A percentile compares a stretch with the other conserved stretches of the same genome.
Evolutionary conservation across 2,888 invertebrate genomes (phyloP).

Genomic region (Zygothrica quintamaculata): DNA sequence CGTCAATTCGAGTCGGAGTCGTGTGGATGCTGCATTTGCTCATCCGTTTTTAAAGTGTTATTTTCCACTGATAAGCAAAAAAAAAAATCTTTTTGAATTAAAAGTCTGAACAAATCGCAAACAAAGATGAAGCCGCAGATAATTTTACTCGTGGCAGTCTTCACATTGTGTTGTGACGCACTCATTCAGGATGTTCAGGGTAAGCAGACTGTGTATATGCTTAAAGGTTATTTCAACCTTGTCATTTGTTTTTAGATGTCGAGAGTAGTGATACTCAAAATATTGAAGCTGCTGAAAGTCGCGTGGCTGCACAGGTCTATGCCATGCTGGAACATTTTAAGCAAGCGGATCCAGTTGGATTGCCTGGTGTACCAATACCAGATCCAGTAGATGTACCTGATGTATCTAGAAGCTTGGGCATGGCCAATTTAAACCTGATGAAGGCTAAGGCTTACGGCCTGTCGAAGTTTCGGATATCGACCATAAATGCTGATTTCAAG

Average conservation of each 20-base stretch:
- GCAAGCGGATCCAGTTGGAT: conserved; percentile 90
- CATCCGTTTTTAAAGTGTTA: conserved; percentile 22
- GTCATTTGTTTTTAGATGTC: conserved; percentile 18
- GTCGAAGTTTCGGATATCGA: conserved; percentile 90
- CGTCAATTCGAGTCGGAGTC: conserved; percentile 52
- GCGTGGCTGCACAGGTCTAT: conserved; percentile 89
- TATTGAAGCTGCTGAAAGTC: conserved; percentile 86
- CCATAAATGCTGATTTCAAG: conserved; percentile 89
- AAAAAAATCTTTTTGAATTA: conserved; percentile 25
- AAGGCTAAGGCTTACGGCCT: conserved; percentile 90
- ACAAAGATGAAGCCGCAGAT: conserved; percentile 64
- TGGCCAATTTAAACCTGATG: conserved; percentile 89
- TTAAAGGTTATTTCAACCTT: conserved; percentile 37
- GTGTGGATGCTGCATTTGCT: conserved; percentile 37
- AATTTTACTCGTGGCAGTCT: conserved; percentile 44
- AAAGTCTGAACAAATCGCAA: conserved; percentile 16
- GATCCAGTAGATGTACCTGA: conserved; percentile 93
- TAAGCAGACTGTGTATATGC: conserved; percentile 29
- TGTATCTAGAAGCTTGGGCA: conserved; percentile 89
- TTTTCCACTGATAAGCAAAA: conserved; percentile 61
- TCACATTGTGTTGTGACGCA: conserved; percentile 19
- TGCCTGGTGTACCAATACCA: conserved; percentile 91
- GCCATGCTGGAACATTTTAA: conserved; percentile 91
- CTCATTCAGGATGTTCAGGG: conserved; percentile 55
- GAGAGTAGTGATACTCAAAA: conserved; percentile 73